Evolutionary conservation across 2,113 vertebrate species (phyloP), one percentile per base, ranked within the genome.

Genomic region (Desmodus rotundus): DNA sequence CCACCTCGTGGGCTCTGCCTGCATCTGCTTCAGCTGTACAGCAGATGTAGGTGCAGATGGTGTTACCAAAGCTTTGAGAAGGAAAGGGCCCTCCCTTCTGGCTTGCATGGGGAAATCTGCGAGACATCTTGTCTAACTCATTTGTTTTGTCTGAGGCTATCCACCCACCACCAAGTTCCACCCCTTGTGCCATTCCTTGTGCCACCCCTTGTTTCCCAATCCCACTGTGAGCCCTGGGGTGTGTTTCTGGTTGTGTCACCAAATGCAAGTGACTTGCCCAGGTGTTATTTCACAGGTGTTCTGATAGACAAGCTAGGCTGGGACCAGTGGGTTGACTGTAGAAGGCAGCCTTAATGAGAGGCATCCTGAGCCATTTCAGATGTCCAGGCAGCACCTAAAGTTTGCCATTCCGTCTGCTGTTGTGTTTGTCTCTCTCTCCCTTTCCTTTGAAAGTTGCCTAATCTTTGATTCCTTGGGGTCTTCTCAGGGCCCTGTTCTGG

Each of bases 91-190:
- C 16, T 65, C 19, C 45, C 38, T 10, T 72, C 36, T 86, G 78
- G 28, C 52, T 38, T 89, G 20, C 19, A 10, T 56, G 45, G 1
- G 24, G 38, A 15, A 52, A 26, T 83, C 11, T 7, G 3, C 0
- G 1, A 17, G 52, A 5, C 7, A 3, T n/a, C 36, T 76, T 10
- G 5, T 1, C 6, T 67, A 16, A 6, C 41, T 36, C 31, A 0
- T 82, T 58, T 63, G 17, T 38, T 61, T 43, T 65, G n/a, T 52
- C 47, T 80, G 70, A 87, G 74, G 61, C 38, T 78, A 1, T 70
- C 28, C 78, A 36, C 58, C 38, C 19, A 68, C 31, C 54, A 24
- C 41, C 4, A 0, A 9, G 33, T 45, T 31, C 13, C 12, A 19
- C 54, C 38, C 24, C 31, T 78, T 0, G 5, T n/a, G 12, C 26